Conservation (phyloP, 2,113 vertebrate species). For the Odontophorus gujanensis region DNA sequence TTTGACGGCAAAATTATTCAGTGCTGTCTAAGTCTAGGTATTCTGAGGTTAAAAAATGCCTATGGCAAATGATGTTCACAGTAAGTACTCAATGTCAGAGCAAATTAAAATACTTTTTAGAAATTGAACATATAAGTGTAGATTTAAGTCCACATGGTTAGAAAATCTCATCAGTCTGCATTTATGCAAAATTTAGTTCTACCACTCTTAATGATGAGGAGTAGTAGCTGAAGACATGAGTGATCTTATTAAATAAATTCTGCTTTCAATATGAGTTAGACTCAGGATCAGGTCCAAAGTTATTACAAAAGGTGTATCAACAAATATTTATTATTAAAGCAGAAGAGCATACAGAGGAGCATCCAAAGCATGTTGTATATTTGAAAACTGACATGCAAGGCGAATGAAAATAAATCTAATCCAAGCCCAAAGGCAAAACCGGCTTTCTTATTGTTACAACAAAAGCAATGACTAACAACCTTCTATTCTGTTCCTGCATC, state of each 20-base stretch:
- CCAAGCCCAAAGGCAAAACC: constrained; percentile 47
- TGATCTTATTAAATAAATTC: background rate
- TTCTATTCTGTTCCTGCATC: background rate
- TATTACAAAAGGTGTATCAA: constrained; percentile 13
- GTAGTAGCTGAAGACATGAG: background rate
- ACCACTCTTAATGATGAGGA: background rate
- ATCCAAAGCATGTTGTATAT: background rate
- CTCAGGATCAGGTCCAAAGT: constrained; percentile 20
- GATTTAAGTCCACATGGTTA: background rate
- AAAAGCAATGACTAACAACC: constrained; percentile 39
- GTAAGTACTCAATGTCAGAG: background rate
- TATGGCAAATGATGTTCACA: background rate
- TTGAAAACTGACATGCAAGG: constrained; percentile 15
- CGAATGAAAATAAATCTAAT: constrained; percentile 52
- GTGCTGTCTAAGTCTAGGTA: background rate
- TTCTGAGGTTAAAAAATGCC: background rate
- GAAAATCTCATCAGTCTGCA: background rate
- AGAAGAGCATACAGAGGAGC: background rate
- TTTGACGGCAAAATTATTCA: background rate
- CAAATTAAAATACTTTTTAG: background rate
- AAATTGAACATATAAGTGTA: background rate
- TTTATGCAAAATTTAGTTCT: background rate
- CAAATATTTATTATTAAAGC: constrained; percentile 39
- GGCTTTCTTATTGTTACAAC: constrained; percentile 5
- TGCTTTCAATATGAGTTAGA: constrained; percentile 9